phyloP scores from a whole-genome alignment of 1,140 invertebrate species.

The Solen grandis region DNA sequence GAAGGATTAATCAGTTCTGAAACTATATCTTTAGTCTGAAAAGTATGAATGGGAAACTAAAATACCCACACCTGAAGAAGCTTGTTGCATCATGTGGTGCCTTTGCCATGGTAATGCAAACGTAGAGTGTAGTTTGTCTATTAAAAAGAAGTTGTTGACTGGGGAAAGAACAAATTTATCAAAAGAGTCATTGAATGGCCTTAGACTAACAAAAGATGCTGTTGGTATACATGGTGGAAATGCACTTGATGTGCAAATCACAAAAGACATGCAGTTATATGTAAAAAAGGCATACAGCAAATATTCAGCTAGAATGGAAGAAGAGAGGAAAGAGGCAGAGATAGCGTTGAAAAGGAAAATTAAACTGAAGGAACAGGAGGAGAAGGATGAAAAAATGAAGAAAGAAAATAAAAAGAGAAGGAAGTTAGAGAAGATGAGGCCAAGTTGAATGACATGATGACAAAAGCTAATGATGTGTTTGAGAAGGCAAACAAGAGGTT shows the following conservation, averaged over 20 bases:
- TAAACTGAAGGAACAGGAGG: background rate
- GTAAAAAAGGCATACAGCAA: too few relatives aligned
- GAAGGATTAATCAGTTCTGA: background rate
- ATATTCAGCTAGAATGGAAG: background rate
- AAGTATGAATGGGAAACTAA: conserved; percentile 3
- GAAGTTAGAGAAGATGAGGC: too few relatives aligned
- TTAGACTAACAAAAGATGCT: too few relatives aligned
- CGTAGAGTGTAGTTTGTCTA: conserved; percentile 1
- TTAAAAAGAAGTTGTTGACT: too few relatives aligned
- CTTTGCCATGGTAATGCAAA: too few relatives aligned
- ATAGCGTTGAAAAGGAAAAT: conserved; percentile 8
- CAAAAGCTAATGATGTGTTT: conserved; percentile 8
- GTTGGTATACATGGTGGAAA: too few relatives aligned
- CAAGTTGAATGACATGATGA: too few relatives aligned
- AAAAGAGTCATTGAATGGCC: too few relatives aligned
- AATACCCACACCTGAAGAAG: too few relatives aligned
- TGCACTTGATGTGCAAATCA: too few relatives aligned
- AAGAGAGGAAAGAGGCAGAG: background rate
- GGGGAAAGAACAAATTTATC: too few relatives aligned
- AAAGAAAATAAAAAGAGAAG: conserved; percentile 1
- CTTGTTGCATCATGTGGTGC: too few relatives aligned
- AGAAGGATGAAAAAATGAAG: background rate
- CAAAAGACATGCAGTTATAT: background rate
- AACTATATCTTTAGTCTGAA: conserved; percentile 1
- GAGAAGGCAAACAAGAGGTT: conserved; percentile 14